Percentiles rank a stretch among this genome's conserved stretches.
Evolutionary conservation across 2,888 invertebrate genomes (phyloP).

Genomic region (Bibio marci): DNA sequence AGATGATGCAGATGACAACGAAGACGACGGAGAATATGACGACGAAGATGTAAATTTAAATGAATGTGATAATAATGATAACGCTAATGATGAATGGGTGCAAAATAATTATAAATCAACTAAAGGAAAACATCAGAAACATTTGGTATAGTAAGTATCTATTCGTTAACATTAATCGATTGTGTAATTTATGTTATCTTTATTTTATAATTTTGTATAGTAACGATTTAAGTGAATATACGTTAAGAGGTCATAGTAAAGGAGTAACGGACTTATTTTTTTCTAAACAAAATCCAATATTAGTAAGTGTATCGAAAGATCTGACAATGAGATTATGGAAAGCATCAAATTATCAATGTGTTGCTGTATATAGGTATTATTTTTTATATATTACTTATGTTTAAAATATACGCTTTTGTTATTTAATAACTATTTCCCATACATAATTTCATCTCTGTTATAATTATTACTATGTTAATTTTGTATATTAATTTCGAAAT

Average conservation of each 20-base stretch:
- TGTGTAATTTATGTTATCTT: background rate
- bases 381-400: no score
- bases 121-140: no score
- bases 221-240: slow-evolving; percentile 39
- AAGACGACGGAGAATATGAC: slow-evolving; percentile 13
- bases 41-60: background rate
- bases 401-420: no score
- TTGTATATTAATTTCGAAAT: no score
- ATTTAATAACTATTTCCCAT: no score
- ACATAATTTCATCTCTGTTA: no score
- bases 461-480: no score
- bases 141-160: no score
- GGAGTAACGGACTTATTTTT: slow-evolving; percentile 43
- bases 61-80: no score
- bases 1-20: background rate
- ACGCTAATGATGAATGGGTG: no score
- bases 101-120: no score
- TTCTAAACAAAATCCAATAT: slow-evolving; percentile 38
- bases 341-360: slow-evolving; percentile 48
- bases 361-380: slow-evolving; percentile 47
- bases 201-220: slow-evolving; percentile 11
- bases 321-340: slow-evolving; percentile 61
- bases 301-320: slow-evolving; percentile 59
- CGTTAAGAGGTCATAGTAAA: slow-evolving; percentile 55
- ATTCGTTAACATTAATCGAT: background rate